Percentiles rank a stretch among this genome's conserved stretches.
phyloP scores from a whole-genome alignment of 2,797 vertebrate species.

The Podarcis lilfordi region DNA sequence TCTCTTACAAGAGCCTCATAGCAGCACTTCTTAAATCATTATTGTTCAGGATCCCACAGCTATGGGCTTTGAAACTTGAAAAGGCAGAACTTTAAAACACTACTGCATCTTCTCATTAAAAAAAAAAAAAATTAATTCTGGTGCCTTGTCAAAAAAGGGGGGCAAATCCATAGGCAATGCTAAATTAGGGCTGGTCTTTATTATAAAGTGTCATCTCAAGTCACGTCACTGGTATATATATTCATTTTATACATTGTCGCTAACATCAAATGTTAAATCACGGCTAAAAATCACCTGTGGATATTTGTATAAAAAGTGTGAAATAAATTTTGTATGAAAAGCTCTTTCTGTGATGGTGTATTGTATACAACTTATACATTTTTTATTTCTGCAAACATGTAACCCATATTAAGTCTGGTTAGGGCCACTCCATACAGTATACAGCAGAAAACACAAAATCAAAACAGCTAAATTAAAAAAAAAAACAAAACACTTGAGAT shows the following conservation, averaged over 20 bases:
- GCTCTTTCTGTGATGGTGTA: conserved; percentile 47
- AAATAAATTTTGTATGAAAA: conserved; percentile 80
- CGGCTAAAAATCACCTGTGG: conserved; percentile 79
- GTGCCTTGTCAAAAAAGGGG: background rate
- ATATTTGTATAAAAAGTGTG: conserved; percentile 81
- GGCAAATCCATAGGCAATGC: conserved; percentile 52
- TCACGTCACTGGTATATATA: conserved; percentile 74
- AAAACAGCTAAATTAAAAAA: background rate
- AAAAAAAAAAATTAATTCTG: background rate
- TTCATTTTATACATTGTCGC: conserved; percentile 70
- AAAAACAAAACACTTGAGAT: background rate
- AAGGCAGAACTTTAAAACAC: conserved; percentile 52
- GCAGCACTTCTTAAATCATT: background rate
- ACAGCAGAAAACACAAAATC: background rate
- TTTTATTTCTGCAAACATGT: background rate
- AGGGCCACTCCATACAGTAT: background rate
- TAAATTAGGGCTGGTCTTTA: conserved; percentile 50
- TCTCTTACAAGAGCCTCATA: background rate
- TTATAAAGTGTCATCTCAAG: conserved; percentile 67
- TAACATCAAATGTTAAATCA: conserved; percentile 72
- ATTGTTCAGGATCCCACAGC: background rate
- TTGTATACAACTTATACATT: conserved; percentile 21
- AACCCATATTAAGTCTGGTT: background rate
- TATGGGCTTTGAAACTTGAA: conserved; percentile 45
- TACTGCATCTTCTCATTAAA: conserved; percentile 49